Base-by-base conservation (phyloP, 1,140 invertebrate genomes). In the Philopotamus ludificatus region DNA sequence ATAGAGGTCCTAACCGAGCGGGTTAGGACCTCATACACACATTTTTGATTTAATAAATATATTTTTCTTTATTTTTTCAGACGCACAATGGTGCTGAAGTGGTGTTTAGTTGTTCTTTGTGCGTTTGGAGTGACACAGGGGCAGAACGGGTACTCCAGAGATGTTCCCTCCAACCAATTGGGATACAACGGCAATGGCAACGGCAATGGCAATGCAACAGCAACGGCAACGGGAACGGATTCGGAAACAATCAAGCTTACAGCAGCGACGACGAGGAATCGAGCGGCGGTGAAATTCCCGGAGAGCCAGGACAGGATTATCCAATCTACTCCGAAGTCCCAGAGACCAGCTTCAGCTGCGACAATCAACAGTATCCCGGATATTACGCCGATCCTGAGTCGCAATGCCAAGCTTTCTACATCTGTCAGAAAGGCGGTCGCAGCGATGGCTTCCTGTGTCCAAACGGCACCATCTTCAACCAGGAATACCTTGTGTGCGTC, bases 401-500 rank as follows among this genome's bases (percentile, higher is more conserved):
- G 10, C 71, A 74, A 58, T 84, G 83, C 63, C 74, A 82, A 75
- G 79, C 76, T n/a, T 84, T 80, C 73, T 80, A 82, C 69, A 77
- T 83, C 65, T 84, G 83, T 65, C 77, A 82, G 61, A 73, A 72
- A 22, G 76, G 75, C 44, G 81, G 80, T 1, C 72, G 75, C 8
- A 77, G 81, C 22, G 78, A 82, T 42, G 4, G 60, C 3, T 84
- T 86, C 73, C 73, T 85, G 7, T 86, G 85, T 72, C 83, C 84
- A 0, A 85, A 85, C 67, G 83, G 83, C 26, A 86, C 84, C 2
- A 66, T 86, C 18, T 86, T 86, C 74, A 83, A 80, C 70, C 84
- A 85, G 74, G 76, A 80, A 20, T 73, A 76, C 47, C 73, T 84
- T 0, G 78, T 80, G 2, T 85, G 83, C 68, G 80, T 81, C 59